A percentile compares a stretch with the other conserved stretches of the same genome.
Evolutionary conservation across 2,888 invertebrate genomes (phyloP).

Genomic region (Cryptocheilus praepositus): DNA sequence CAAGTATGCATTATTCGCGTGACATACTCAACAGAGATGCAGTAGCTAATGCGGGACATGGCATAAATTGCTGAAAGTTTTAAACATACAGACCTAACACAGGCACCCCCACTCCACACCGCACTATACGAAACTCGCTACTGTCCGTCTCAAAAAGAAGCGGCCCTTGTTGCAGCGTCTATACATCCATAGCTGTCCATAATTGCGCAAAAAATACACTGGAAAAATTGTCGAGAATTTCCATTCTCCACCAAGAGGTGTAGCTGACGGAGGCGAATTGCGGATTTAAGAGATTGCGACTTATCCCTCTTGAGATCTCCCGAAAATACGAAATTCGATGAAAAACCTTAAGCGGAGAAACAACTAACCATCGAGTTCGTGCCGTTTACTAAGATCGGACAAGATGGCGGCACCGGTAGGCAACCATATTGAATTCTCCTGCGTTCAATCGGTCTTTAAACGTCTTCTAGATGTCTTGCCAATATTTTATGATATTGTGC

Average conservation of each 20-base stretch:
- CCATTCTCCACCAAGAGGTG: background rate
- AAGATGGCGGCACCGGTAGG: conserved; percentile 8
- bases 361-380: background rate
- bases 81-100: background rate
- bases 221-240: background rate
- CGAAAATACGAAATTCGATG: background rate
- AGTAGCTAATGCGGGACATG: background rate
- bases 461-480: no score
- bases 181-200: conserved; percentile 7
- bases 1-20: background rate
- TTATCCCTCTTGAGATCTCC: background rate
- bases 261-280: no score
- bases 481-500: no score
- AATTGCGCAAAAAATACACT: background rate
- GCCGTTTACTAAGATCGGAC: background rate
- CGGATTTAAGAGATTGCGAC: no score
- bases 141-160: conserved; percentile 22
- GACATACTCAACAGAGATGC: conserved; percentile 1
- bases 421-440: background rate
- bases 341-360: background rate
- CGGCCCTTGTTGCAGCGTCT: conserved; percentile 8
- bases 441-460: background rate
- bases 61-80: no score
- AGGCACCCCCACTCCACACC: background rate
- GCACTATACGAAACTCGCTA: conserved; percentile 2